These are phyloP conservation scores for Lepetodrilus schrolli DNA, from an alignment of 2,888 invertebrate genomes.

Conservation along the genomic window DNA sequence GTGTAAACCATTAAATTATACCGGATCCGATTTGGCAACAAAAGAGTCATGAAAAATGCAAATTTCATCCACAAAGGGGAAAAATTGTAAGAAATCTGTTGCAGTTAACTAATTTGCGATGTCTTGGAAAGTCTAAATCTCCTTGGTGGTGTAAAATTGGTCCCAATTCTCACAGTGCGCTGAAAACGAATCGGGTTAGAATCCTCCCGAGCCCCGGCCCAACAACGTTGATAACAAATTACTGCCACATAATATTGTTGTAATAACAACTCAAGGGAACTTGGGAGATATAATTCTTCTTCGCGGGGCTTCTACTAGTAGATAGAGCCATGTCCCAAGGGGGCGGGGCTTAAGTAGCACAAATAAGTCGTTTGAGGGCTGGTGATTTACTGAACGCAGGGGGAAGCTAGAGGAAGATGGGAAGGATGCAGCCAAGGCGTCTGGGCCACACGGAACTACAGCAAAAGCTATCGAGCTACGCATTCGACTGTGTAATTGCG, in stretches of 20 bases:
- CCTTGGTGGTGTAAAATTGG: conserved; percentile 24
- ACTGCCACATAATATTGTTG: conserved; percentile 42
- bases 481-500: conserved; percentile 15
- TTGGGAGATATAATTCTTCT: conserved; percentile 28
- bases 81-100: conserved; percentile 29
- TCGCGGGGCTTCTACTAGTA: conserved; percentile 18
- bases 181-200: conserved; percentile 37
- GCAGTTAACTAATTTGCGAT: conserved; percentile 27
- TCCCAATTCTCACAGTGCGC: conserved; percentile 20
- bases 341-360: conserved; percentile 31
- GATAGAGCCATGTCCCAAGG: conserved; percentile 8
- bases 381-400: conserved; percentile 25
- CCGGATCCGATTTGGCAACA: not conserved
- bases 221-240: conserved; percentile 37
- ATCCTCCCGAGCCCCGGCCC: conserved; percentile 34
- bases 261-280: conserved; percentile 37
- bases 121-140: conserved; percentile 19
- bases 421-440: not conserved
- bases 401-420: not conserved
- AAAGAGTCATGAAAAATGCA: not conserved
- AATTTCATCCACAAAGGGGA: not conserved
- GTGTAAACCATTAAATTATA: not conserved
- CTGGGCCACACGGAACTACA: not conserved
- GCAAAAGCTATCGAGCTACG: not conserved
- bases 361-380: conserved; percentile 33